Evolutionary conservation across 2,113 vertebrate species (phyloP), one percentile per base, ranked within the genome.

Genomic region (Crotalus horridus): DNA sequence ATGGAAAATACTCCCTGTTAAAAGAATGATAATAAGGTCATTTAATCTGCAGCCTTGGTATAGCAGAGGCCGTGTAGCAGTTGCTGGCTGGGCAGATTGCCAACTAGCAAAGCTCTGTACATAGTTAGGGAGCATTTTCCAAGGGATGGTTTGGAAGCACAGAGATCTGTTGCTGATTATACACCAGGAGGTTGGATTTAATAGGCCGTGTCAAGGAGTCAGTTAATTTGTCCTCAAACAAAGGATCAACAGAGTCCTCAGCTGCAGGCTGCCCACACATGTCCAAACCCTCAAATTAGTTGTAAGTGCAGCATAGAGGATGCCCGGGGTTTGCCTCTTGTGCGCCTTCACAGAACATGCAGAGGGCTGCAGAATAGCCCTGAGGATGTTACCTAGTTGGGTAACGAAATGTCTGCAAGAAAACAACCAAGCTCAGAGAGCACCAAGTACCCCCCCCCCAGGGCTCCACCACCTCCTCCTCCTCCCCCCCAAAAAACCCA

Each of bases 241-340:
- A 0, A 54, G 53, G 46, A 92, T 95, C 96, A 64, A 94, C 95
- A 90, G 86, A 43, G 29, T 87, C 43, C 12, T 26, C 92, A 43
- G 69, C n/a, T 94, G 91, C 69, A 94, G 89, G 93, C 88, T 94
- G 93, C 93, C 95, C 94, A 92, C 92, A 95, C 93, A 93, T 94
- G 6, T 81, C 95, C 96, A 95, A 96, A 95, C 92, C 0, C 0
- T 33, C 94, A 89, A 93, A 89, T 92, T 94, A 1, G 74, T 91
- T 91, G 90, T 86, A 21, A 86, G 59, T 0, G 0, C 56, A 93
- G 93, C 53, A 87, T 46, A 95, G 94, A 39, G 39, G 69, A 81
- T 39, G 20, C 6, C 6, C 1, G 6, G n/a, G n/a, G n/a, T 39
- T 74, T 20, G n/a, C 15, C 15, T 39, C 69, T 20, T 1, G 33